Conservation (phyloP, 2,797 vertebrate genomes). For the Acestrorhynchus altus region DNA sequence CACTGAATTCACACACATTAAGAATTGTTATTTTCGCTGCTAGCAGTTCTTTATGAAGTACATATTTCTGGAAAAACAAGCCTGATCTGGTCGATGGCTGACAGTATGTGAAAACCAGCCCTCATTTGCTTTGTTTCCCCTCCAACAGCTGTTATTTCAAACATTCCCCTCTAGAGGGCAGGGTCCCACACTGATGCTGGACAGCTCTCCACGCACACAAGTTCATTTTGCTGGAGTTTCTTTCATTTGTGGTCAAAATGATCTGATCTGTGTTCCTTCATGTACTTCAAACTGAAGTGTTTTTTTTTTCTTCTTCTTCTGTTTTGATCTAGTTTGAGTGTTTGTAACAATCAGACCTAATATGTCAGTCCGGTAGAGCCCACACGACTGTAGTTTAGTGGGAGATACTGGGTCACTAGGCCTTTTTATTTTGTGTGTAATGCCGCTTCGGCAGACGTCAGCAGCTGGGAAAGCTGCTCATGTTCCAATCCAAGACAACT, state of each 20-base stretch:
- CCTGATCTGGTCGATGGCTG: background rate
- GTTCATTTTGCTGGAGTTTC: constrained; percentile 45
- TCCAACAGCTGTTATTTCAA: constrained; percentile 25
- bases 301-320: constrained; percentile 16
- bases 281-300: constrained; percentile 64
- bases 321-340: constrained; percentile 33
- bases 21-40: background rate
- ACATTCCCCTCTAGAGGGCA: constrained; percentile 56
- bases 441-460: background rate
- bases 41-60: background rate
- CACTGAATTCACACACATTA: background rate
- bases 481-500: background rate
- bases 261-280: constrained; percentile 42
- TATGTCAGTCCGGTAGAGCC: constrained; percentile 19
- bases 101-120: background rate
- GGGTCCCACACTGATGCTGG: constrained; percentile 20
- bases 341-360: constrained; percentile 29
- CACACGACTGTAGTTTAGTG: background rate
- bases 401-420: background rate
- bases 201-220: constrained; percentile 40
- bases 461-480: background rate
- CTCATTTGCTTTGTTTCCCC: background rate
- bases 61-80: background rate
- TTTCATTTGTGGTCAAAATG: constrained; percentile 4
- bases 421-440: too few relatives aligned